Percentiles rank a stretch among this genome's conserved stretches.
Evolutionary conservation across 2,797 vertebrate species (phyloP).

Genomic region (Ceyx erithaca): DNA sequence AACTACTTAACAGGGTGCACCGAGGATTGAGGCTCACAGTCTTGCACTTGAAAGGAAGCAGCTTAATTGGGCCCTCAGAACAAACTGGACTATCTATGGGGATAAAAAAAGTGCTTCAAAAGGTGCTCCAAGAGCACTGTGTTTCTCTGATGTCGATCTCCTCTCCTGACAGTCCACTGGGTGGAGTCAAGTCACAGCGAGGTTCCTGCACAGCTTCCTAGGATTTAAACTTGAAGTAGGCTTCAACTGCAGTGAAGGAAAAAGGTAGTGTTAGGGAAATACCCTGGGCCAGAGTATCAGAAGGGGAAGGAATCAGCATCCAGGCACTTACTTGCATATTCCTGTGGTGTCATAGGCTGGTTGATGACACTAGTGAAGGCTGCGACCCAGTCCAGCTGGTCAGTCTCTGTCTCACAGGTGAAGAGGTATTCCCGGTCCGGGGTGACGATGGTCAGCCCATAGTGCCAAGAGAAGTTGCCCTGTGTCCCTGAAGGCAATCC

Average conservation of each 20-base stretch:
- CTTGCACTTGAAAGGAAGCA: slow-evolving; percentile 25
- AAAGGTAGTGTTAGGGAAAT: slow-evolving; percentile 8
- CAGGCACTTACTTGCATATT: slow-evolving; percentile 86
- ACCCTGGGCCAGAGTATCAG: not conserved
- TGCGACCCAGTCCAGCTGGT: slow-evolving; percentile 87
- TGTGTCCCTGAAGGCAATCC: slow-evolving; percentile 82
- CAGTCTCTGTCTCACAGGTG: slow-evolving; percentile 87
- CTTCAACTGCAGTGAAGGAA: slow-evolving; percentile 83
- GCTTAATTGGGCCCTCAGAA: not conserved
- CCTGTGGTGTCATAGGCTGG: slow-evolving; percentile 89
- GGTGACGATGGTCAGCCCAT: slow-evolving; percentile 88
- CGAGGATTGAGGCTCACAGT: not conserved
- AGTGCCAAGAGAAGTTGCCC: slow-evolving; percentile 84
- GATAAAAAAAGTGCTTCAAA: slow-evolving; percentile 27
- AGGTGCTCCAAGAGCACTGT: not conserved
- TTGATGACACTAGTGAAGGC: slow-evolving; percentile 81
- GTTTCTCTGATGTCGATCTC: not conserved
- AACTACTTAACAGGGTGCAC: not conserved
- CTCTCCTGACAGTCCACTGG: not conserved
- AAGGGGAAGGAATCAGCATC: not conserved
- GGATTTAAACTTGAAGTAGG: slow-evolving; percentile 87
- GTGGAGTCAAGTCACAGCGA: not conserved
- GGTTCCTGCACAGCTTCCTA: slow-evolving; percentile 22
- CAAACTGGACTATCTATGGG: not conserved
- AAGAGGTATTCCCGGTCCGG: slow-evolving; percentile 90